Percentiles rank a stretch among this genome's conserved stretches.
phyloP scores from a whole-genome alignment of 2,888 invertebrate species.

The Rotaria macrura region DNA sequence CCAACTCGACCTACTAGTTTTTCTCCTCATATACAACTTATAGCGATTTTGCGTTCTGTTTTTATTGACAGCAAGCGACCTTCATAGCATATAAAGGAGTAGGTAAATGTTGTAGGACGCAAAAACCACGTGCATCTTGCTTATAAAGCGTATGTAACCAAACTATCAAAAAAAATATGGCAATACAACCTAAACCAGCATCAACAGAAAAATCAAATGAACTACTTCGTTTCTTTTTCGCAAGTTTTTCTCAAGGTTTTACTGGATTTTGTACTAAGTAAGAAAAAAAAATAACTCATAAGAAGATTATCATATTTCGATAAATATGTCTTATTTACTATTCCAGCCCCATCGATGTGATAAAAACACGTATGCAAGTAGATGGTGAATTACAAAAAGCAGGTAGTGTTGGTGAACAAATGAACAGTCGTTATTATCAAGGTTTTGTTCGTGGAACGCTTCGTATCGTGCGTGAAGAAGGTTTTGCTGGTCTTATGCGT shows the following conservation, averaged over 20 bases:
- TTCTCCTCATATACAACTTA: no score
- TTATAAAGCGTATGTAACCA: no score
- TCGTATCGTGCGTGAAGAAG: constrained; percentile 40
- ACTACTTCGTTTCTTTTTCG: background rate
- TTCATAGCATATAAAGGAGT: no score
- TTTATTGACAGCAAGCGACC: no score
- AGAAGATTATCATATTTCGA: no score
- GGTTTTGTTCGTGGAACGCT: constrained; percentile 39
- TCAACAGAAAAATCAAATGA: background rate
- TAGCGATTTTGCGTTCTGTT: no score
- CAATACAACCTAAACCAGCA: background rate
- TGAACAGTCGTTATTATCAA: constrained; percentile 38
- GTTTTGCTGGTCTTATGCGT: constrained; percentile 40
- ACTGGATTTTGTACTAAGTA: background rate
- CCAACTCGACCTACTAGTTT: no score
- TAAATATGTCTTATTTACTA: background rate
- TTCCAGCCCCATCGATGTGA: constrained; percentile 39
- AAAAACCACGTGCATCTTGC: no score
- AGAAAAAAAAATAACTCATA: background rate
- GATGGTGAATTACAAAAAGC: constrained; percentile 39
- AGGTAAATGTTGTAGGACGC: no score
- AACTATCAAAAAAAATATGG: background rate
- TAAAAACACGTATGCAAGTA: constrained; percentile 43
- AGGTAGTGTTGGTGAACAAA: constrained; percentile 36
- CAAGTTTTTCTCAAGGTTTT: background rate